Evolutionary conservation across 1,140 invertebrate species (phyloP).

Genomic region (Trichomalopsis sarcophagae): DNA sequence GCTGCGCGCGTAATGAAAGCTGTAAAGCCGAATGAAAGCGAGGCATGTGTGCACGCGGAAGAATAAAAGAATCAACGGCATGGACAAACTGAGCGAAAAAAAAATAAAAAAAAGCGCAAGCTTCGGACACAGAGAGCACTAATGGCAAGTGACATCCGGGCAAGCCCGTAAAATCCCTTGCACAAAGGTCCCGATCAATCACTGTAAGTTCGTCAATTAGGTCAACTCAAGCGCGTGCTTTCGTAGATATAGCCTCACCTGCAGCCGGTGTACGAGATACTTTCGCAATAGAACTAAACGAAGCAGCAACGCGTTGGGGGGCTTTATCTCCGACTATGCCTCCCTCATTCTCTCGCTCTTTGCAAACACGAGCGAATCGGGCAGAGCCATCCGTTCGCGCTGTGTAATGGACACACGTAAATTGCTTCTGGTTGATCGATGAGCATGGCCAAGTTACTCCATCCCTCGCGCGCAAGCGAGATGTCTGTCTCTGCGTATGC

Average conservation of each 20-base stretch:
- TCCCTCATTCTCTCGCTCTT: conserved; percentile 28
- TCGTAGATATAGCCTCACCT: background rate
- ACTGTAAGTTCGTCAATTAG: conserved; percentile 44
- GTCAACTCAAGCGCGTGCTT: background rate
- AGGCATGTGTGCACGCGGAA: background rate
- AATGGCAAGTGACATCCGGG: background rate
- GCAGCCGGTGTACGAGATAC: background rate
- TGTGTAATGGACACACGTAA: conserved; percentile 46
- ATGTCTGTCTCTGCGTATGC: too few relatives aligned
- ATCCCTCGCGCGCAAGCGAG: background rate
- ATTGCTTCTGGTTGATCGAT: conserved; percentile 50
- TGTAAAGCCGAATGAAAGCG: background rate
- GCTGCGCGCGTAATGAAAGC: background rate
- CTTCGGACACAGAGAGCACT: background rate
- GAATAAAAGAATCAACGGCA: background rate
- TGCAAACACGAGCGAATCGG: conserved; percentile 19
- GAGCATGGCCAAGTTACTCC: conserved; percentile 46
- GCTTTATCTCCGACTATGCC: background rate
- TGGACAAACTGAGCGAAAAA: background rate
- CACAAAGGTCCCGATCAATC: conserved; percentile 31
- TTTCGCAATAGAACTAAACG: conserved; percentile 15
- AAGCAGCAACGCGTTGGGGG: too few relatives aligned
- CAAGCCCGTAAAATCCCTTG: background rate
- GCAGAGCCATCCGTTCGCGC: conserved; percentile 2
- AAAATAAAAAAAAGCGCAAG: conserved; percentile 20